Evolutionary conservation across 1,140 invertebrate genomes (phyloP).

Genomic region (Ceratina calcarata): DNA sequence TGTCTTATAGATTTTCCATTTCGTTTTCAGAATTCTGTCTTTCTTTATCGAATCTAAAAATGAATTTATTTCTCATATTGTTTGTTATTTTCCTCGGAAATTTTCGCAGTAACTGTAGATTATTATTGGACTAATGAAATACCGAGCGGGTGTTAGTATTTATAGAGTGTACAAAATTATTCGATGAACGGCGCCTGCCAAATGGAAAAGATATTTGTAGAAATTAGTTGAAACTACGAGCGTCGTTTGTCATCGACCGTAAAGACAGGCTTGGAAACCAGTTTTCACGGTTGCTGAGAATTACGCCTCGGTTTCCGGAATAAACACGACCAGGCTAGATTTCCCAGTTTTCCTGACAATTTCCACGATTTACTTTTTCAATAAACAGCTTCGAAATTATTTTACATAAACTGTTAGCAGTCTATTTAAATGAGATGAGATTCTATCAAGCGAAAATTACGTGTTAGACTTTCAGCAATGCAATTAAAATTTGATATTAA

Average conservation of each 20-base stretch:
- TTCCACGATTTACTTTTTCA: neutral
- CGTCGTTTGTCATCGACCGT: slow-evolving; percentile 14
- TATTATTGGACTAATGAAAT: slow-evolving; percentile 24
- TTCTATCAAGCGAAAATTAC: too few relatives aligned
- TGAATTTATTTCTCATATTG: too few relatives aligned
- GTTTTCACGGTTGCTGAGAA: neutral
- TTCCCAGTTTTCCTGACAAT: neutral
- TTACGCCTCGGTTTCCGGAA: neutral
- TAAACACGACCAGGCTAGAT: neutral
- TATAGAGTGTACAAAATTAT: slow-evolving; percentile 22
- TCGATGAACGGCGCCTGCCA: slow-evolving; percentile 25
- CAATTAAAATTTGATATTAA: too few relatives aligned
- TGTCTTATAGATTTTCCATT: too few relatives aligned
- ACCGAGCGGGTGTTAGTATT: slow-evolving; percentile 1
- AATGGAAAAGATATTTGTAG: slow-evolving; percentile 19
- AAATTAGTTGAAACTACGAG: slow-evolving; percentile 11
- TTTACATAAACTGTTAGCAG: too few relatives aligned
- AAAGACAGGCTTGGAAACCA: neutral
- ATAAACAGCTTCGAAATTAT: too few relatives aligned
- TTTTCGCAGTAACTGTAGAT: neutral
- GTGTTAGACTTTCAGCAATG: too few relatives aligned
- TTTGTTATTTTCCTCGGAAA: too few relatives aligned
- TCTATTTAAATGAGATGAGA: too few relatives aligned
- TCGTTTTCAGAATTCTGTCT: too few relatives aligned
- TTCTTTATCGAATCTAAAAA: too few relatives aligned